Conservation (phyloP, 92 coral and sea anemone species). For the Porites lobata region DNA sequence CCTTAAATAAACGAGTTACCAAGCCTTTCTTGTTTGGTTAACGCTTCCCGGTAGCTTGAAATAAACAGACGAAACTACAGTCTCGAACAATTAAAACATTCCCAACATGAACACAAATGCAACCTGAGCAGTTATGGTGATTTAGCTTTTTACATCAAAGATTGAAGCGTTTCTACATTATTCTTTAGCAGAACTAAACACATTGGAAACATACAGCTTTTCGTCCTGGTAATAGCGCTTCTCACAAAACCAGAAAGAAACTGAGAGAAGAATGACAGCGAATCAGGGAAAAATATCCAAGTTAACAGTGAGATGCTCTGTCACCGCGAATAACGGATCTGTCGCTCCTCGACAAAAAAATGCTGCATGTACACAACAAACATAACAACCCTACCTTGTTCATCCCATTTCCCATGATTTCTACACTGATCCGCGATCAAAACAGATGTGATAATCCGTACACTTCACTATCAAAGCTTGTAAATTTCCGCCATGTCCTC, state of each 20-base stretch:
- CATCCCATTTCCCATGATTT: conserved; percentile 92
- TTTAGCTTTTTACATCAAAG: background rate
- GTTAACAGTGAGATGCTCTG: background rate
- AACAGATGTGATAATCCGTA: background rate
- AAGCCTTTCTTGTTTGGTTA: background rate
- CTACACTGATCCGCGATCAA: background rate
- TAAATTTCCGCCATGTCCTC: conserved; percentile 2
- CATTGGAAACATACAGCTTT: conserved; percentile 1
- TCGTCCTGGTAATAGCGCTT: background rate
- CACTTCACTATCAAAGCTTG: background rate
- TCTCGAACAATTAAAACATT: background rate
- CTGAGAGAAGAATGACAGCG: background rate
- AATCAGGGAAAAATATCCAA: background rate
- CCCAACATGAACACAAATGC: background rate
- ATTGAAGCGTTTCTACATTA: background rate
- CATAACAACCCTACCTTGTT: conserved; percentile 72
- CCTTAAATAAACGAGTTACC: background rate
- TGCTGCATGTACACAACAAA: background rate
- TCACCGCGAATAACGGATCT: background rate
- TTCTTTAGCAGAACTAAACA: background rate
- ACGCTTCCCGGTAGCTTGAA: background rate
- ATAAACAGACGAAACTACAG: background rate
- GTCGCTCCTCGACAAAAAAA: background rate
- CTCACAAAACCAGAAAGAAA: background rate
- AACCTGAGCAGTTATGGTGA: background rate